A percentile compares a stretch with the other conserved stretches of the same genome.
phyloP scores from a whole-genome alignment of 2,797 vertebrate species.

The Argentina silus region DNA sequence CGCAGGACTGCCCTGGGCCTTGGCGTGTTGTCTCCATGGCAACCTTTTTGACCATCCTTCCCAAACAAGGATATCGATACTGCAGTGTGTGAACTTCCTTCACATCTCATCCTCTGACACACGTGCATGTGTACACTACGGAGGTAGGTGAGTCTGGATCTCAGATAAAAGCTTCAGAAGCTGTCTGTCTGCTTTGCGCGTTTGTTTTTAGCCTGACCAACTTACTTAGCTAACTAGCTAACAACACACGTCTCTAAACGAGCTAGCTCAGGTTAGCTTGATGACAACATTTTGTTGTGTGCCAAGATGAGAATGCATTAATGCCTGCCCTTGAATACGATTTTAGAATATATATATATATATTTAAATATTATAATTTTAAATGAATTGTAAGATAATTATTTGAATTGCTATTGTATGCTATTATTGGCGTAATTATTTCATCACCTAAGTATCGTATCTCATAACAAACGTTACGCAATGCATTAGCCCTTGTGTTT shows the following conservation, averaged over 20 bases:
- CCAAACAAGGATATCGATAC: not conserved
- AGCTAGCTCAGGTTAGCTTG: too few relatives aligned
- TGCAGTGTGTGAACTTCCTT: not conserved
- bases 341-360: too few relatives aligned
- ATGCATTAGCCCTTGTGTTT: not conserved
- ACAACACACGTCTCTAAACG: too few relatives aligned
- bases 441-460: too few relatives aligned
- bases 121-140: not conserved
- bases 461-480: not conserved
- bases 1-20: not conserved
- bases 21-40: not conserved
- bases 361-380: too few relatives aligned
- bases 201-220: not conserved
- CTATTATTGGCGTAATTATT: too few relatives aligned
- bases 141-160: not conserved
- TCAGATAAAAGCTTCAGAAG: too few relatives aligned
- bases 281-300: too few relatives aligned
- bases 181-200: not conserved
- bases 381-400: too few relatives aligned
- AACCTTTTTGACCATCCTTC: slow-evolving; percentile 6
- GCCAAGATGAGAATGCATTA: too few relatives aligned
- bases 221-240: not conserved
- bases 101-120: not conserved
- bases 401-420: too few relatives aligned
- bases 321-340: too few relatives aligned